Conservation (phyloP, 2,113 vertebrate species). For the Tapirus terrestris region DNA sequence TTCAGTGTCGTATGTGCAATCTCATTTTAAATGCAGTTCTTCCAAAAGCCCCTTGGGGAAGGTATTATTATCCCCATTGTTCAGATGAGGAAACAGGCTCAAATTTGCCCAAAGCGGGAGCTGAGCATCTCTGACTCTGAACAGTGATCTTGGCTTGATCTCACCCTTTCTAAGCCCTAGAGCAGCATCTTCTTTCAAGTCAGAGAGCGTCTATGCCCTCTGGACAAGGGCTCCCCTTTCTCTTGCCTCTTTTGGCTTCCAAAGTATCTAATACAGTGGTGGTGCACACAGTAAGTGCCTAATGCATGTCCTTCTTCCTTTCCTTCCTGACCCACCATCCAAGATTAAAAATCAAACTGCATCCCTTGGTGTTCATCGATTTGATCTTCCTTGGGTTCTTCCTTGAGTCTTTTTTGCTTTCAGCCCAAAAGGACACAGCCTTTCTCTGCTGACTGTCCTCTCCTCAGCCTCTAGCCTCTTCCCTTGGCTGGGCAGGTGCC, state of each 20-base stretch:
- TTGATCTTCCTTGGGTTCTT: background rate
- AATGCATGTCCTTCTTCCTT: too few relatives aligned
- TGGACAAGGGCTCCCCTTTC: background rate
- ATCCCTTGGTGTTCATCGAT: too few relatives aligned
- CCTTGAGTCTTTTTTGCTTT: background rate
- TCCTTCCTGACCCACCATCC: background rate
- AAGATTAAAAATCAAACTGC: background rate
- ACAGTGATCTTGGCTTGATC: background rate
- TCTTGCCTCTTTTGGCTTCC: background rate
- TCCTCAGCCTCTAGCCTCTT: background rate
- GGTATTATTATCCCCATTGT: too few relatives aligned
- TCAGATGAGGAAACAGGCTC: background rate
- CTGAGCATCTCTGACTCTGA: rapidly evolving
- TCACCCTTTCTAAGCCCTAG: background rate
- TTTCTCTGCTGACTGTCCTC: background rate
- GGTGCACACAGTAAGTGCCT: background rate
- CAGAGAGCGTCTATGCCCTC: background rate
- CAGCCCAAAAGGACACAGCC: background rate
- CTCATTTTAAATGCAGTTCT: background rate
- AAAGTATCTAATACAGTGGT: background rate
- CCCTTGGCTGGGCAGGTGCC: too few relatives aligned
- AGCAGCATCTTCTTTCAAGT: background rate
- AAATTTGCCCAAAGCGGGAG: background rate
- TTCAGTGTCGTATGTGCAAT: background rate
- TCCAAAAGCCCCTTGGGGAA: background rate